phyloP scores from a whole-genome alignment of 2,888 invertebrate genomes.

The Marasmarcha lunaedactyla region DNA sequence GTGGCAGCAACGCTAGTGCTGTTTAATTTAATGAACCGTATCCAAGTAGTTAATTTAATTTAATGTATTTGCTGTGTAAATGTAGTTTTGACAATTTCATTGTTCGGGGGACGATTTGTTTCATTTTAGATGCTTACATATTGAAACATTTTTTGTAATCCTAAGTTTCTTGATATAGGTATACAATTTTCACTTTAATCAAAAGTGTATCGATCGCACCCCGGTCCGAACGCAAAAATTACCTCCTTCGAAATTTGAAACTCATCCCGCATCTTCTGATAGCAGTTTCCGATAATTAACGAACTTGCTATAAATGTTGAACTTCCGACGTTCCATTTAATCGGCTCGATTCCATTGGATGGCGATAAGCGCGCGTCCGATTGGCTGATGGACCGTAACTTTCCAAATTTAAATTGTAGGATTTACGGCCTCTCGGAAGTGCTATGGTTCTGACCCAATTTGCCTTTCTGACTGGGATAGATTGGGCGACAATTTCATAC shows the following conservation, averaged over 20 bases:
- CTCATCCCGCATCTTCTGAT: conserved; percentile 20
- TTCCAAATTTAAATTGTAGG: conserved; percentile 57
- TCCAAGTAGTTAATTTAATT: conserved; percentile 26
- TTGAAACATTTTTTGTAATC: too few relatives aligned
- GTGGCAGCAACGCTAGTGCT: conserved; percentile 25
- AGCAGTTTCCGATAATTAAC: conserved; percentile 50
- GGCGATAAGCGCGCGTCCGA: conserved; percentile 59
- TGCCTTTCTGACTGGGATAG: conserved; percentile 18
- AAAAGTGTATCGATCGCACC: too few relatives aligned
- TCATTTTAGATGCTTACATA: too few relatives aligned
- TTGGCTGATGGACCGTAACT: conserved; percentile 63
- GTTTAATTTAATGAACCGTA: conserved; percentile 42
- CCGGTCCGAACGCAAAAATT: too few relatives aligned
- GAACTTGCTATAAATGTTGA: conserved; percentile 59
- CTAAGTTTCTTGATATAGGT: too few relatives aligned
- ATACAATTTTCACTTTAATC: too few relatives aligned
- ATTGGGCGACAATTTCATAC: background rate
- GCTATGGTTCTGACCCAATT: conserved; percentile 66
- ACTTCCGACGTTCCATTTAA: conserved; percentile 53
- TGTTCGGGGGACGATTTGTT: too few relatives aligned
- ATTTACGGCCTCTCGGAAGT: conserved; percentile 51
- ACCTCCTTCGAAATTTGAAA: too few relatives aligned
- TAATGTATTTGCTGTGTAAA: conserved; percentile 18
- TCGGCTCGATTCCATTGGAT: conserved; percentile 57
- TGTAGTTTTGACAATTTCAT: too few relatives aligned